Conservation (phyloP, 1,140 invertebrate species). For the Condylostylus longicornis region DNA sequence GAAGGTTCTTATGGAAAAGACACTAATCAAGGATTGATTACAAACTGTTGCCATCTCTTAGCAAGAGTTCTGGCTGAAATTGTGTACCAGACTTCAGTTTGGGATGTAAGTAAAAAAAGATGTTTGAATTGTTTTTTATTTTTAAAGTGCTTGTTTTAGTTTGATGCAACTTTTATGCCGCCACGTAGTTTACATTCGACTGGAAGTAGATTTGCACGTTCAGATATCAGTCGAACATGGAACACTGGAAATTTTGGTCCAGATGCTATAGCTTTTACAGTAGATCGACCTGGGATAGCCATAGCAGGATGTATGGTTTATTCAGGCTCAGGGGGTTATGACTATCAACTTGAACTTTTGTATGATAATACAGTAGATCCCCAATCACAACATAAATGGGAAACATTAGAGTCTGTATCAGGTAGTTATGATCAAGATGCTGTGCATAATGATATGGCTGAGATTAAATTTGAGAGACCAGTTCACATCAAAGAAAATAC, state of each 20-base stretch:
- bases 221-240: slow-evolving; percentile 81
- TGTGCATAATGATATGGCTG: slow-evolving; percentile 58
- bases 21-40: slow-evolving; percentile 41
- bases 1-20: slow-evolving; percentile 12
- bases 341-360: slow-evolving; percentile 82
- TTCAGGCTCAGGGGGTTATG: slow-evolving; percentile 69
- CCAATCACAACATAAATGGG: slow-evolving; percentile 35
- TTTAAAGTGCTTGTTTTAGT: slow-evolving; percentile 29
- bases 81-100: slow-evolving; percentile 46
- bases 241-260: slow-evolving; percentile 93
- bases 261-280: slow-evolving; percentile 89
- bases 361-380: slow-evolving; percentile 47
- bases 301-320: slow-evolving; percentile 78
- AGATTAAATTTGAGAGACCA: slow-evolving; percentile 82
- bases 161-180: slow-evolving; percentile 38
- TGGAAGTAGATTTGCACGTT: slow-evolving; percentile 76
- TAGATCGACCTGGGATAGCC: slow-evolving; percentile 76
- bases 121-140: not conserved
- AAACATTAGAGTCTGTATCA: slow-evolving; percentile 26
- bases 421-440: slow-evolving; percentile 36
- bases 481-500: slow-evolving; percentile 76
- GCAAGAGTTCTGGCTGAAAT: slow-evolving; percentile 78
- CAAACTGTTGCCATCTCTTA: slow-evolving; percentile 73
- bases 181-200: slow-evolving; percentile 61
- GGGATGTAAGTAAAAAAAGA: slow-evolving; percentile 17